Base-by-base conservation (phyloP, 2,888 invertebrate genomes). In the Chymomyza caudatula region DNA sequence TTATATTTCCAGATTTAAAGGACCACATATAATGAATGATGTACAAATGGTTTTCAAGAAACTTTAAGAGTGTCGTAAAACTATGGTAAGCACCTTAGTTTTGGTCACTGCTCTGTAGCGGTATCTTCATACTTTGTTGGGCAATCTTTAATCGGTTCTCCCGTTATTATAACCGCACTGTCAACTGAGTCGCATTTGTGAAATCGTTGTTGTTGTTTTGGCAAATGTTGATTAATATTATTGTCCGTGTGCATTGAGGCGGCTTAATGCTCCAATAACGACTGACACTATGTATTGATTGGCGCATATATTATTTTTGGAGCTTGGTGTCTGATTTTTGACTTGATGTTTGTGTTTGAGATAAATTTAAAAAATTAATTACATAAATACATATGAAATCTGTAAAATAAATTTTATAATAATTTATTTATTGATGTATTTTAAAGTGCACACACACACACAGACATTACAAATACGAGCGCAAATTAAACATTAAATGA, bases 311-410 rank as follows among this genome's bases (percentile, higher is more conserved):
- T 44, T 22, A 13, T 42, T 43, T 4, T n/a, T 20, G 55, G 13
- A 13, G 25, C 53, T 49, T 43, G 51, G 52, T 37, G 23, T 47
- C 23, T 11, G n/a, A 13, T 67, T 62, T 66, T 56, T 57, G 65
- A 70, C 61, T 78, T 67, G 67, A 60, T 79, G 72, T 86, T 81
- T 79, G 87, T 76, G 72, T 86, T 88, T 88, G 86, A 76, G 85
- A 86, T 86, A 84, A 84, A 87, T 87, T 88, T 87, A 87, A 87
- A 88, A 88, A 88, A 88, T 88, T 88, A 88, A 88, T 88, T 88
- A 88, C 89, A 86, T 81, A 78, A 85, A 87, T 84, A 81, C 83
- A 81, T 65, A 56, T 71, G 72, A 88, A 88, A 88, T 88, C 78
- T 81, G 87, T 79, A 82, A 87, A 88, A 88, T 88, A 88, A 74